Percentiles rank a stretch among this genome's conserved stretches.
Evolutionary conservation across 2,113 vertebrate genomes (phyloP).

Genomic region (Tyto alba): DNA sequence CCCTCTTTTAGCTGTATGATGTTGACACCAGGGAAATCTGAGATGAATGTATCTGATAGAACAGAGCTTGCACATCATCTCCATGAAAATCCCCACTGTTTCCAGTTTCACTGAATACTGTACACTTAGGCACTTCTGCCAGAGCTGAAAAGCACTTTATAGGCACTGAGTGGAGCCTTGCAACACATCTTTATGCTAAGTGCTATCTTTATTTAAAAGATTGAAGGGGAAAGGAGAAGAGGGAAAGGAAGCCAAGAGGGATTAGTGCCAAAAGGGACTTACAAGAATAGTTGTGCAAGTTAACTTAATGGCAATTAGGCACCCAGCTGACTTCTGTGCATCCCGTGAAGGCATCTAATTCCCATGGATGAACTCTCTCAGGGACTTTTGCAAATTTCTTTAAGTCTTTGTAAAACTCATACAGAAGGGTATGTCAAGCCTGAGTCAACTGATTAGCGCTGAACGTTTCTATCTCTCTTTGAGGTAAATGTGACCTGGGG

Average conservation of each 20-base stretch:
- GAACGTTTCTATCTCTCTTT: background rate
- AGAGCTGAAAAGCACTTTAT: slow-evolving; percentile 34
- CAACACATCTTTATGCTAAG: slow-evolving; percentile 13
- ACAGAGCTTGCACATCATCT: background rate
- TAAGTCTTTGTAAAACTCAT: background rate
- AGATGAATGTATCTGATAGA: background rate
- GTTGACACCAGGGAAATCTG: background rate
- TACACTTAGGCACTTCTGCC: background rate
- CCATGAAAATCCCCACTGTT: background rate
- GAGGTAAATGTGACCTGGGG: background rate
- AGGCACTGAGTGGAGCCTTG: background rate
- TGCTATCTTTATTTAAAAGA: slow-evolving; percentile 39
- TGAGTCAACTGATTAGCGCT: background rate
- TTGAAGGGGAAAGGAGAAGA: background rate
- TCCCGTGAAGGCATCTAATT: background rate
- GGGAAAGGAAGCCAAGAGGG: slow-evolving; percentile 11
- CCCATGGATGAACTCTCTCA: background rate
- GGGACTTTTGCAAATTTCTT: background rate
- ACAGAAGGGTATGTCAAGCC: background rate
- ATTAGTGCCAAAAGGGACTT: slow-evolving; percentile 1
- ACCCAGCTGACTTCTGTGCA: background rate
- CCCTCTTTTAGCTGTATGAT: background rate
- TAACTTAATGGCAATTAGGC: slow-evolving; percentile 21
- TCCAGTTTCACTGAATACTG: background rate
- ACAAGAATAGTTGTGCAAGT: background rate